phyloP scores from a whole-genome alignment of 2,888 invertebrate genomes.

The Ryuthela nishihirai region DNA sequence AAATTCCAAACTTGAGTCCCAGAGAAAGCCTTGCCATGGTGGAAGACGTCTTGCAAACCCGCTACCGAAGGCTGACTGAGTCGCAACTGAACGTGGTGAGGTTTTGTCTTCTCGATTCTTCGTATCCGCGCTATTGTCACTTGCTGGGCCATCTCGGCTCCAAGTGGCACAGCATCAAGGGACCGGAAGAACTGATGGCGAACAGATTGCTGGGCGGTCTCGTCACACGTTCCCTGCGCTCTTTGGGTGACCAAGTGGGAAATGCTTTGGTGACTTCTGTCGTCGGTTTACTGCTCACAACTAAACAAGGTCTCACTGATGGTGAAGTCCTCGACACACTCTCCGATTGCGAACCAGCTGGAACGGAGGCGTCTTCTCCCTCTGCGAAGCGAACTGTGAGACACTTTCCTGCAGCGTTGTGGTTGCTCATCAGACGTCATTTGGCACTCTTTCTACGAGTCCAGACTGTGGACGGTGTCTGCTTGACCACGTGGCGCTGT shows the following conservation, averaged over 20 bases:
- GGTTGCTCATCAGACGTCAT: no score
- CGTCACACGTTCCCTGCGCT: no score
- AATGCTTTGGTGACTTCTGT: conserved; percentile 50
- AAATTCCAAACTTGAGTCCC: conserved; percentile 18
- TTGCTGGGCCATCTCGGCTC: conserved; percentile 10
- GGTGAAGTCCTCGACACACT: conserved; percentile 66
- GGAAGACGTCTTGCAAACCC: neutral
- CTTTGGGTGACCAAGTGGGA: neutral
- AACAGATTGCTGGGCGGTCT: no score
- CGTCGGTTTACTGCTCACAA: conserved; percentile 67
- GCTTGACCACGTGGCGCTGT: no score
- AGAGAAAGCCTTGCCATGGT: conserved; percentile 18
- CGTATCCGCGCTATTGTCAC: conserved; percentile 24
- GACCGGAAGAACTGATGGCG: no score
- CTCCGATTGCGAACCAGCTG: conserved; percentile 48
- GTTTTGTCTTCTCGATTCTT: conserved; percentile 14
- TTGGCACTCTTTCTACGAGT: neutral
- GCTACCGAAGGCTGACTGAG: conserved; percentile 14
- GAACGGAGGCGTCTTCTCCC: conserved; percentile 26
- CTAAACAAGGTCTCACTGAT: conserved; percentile 72
- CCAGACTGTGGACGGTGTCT: no score
- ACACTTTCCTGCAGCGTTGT: no score
- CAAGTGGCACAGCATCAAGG: conserved; percentile 5
- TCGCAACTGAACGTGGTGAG: conserved; percentile 15
- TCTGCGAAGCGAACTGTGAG: neutral